These are phyloP conservation scores for Salvelinus namaycush DNA, from an alignment of 2,113 vertebrate species.

Conservation along the genomic window DNA sequence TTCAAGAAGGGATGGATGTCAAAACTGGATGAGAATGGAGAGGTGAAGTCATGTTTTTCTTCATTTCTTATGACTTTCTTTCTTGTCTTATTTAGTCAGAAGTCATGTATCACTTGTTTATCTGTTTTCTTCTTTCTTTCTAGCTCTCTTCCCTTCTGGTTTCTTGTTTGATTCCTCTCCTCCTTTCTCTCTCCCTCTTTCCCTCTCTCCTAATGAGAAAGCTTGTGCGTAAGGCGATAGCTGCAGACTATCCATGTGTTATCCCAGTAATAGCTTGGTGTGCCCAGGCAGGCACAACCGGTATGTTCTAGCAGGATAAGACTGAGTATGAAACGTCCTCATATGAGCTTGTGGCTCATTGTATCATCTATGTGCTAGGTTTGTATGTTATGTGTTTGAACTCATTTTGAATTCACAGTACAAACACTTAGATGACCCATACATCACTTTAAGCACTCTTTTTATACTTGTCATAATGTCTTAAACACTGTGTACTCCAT, in stretches of 20 bases:
- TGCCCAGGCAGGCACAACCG: slow-evolving; percentile 27
- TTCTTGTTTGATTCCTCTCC: not conserved
- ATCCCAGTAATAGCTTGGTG: slow-evolving; percentile 15
- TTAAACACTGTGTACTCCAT: too few relatives aligned
- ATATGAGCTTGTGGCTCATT: not conserved
- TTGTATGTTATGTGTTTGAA: slow-evolving; percentile 1
- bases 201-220: slow-evolving; percentile 24
- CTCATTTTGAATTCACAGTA: not conserved
- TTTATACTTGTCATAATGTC: too few relatives aligned
- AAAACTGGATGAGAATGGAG: slow-evolving; percentile 84
- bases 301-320: slow-evolving; percentile 26
- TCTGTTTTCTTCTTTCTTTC: not conserved
- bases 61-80: not conserved
- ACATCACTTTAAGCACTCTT: too few relatives aligned
- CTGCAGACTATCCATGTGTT: slow-evolving; percentile 20
- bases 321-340: not conserved
- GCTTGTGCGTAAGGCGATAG: slow-evolving; percentile 41
- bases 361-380: not conserved
- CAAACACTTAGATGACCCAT: too few relatives aligned
- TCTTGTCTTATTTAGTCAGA: not conserved
- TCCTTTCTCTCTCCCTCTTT: not conserved
- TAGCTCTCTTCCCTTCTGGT: not conserved
- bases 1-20: slow-evolving; percentile 99
- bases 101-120: not conserved
- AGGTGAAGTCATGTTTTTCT: slow-evolving; percentile 72